Evolutionary conservation across 92 coral and sea anemone species (phyloP).

Genomic region (Galaxea fascicularis): DNA sequence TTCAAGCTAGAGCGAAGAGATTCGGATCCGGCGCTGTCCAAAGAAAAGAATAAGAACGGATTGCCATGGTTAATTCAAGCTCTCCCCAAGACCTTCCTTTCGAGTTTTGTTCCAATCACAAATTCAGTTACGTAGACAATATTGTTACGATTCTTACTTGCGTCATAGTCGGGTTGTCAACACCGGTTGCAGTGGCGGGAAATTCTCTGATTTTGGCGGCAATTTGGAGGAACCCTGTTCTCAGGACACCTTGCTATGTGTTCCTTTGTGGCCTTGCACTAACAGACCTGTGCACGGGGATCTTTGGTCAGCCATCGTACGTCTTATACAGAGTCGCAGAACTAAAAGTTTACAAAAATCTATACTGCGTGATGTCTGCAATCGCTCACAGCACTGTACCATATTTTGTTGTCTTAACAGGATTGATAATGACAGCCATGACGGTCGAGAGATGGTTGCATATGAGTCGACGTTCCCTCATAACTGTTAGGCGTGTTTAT

Average conservation of each 20-base stretch:
- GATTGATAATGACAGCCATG: background rate
- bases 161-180: background rate
- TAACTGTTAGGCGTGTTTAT: constrained; percentile 5
- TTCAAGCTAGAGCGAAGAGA: no score
- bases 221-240: constrained; percentile 27
- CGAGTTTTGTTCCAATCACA: background rate
- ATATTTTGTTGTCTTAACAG: background rate
- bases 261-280: constrained; percentile 41
- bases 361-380: background rate
- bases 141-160: constrained; percentile 6
- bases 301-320: constrained; percentile 43
- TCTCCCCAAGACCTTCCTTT: background rate
- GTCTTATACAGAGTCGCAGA: constrained; percentile 1
- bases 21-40: no score
- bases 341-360: background rate
- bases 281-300: constrained; percentile 38
- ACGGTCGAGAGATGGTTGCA: constrained; percentile 24
- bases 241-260: constrained; percentile 41
- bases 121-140: background rate
- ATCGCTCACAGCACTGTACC: constrained; percentile 9
- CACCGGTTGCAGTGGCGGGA: constrained; percentile 12
- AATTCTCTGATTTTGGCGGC: constrained; percentile 23
- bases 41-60: no score
- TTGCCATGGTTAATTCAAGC: background rate
- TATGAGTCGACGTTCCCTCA: constrained; percentile 14